Base-by-base conservation (phyloP, 2,797 vertebrate genomes). In the Enteromius anoplus region DNA sequence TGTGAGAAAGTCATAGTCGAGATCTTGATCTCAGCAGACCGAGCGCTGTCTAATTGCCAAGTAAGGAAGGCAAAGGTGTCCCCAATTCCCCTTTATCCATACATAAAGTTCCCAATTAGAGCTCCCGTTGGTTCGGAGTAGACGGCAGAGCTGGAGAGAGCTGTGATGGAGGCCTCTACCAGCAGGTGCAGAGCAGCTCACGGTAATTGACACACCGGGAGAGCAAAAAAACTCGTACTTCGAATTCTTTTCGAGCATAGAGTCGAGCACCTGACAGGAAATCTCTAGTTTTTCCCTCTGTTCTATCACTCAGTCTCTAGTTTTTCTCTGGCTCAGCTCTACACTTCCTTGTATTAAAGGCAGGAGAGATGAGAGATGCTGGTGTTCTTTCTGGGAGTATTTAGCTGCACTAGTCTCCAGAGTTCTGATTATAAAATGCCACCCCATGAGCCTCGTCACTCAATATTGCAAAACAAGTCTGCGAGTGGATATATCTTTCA, bases 151-250 rank as follows among this genome's bases (percentile, higher is more conserved):
- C 85, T 86, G 89, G 89, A 85, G 87, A 55, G 85, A 78, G 84
- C 84, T 45, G 17, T 75, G 80, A 40, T 86, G 60, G 85, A 89
- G 88, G 89, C 87, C 87, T 91, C 88, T 86, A 64, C 87, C 86
- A 81, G 90, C 91, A 93, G 90, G 91, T 92, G 88, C 91, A 91
- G 87, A 79, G 86, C 88, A 69, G 87, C 86, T 86, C 82, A 81
- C 87, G 85, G 87, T 93, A 93, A 93, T 92, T 93, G 93, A 93
- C 91, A 91, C 78, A 71, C 64, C 45, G 23, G 45, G 34, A 66
- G 85, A 88, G 84, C 86, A 84, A 88, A 91, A 87, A 90, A 92
- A 90, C 88, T 81, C 29, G 78, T 86, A 69, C 58, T 85, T 88
- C 34, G 12, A 72, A 23, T 83, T 77, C 58, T 55, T 71, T 64